phyloP scores from a whole-genome alignment of 37 sponge, comb jelly and placozoan species.

The Hexactinellida sp. region DNA sequence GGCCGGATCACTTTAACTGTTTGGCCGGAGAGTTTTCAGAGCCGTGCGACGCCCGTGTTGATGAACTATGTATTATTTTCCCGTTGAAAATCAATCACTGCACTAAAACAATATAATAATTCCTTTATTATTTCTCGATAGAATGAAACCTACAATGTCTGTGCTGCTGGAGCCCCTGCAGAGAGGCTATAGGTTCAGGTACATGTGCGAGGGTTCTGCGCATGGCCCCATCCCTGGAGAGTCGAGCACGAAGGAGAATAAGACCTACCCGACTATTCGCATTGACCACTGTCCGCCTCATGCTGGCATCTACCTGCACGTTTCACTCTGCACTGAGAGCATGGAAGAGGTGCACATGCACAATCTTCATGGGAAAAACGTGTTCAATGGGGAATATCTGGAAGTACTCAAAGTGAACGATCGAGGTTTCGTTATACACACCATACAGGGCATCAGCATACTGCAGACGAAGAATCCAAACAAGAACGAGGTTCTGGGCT shows the following conservation, averaged over 20 bases:
- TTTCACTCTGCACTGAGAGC: not conserved
- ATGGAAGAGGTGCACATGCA: not conserved
- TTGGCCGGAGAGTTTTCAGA: too few species aligned
- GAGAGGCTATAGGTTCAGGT: not conserved
- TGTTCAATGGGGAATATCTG: not conserved
- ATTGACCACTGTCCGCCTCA: not conserved
- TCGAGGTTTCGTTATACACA: not conserved
- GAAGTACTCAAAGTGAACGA: not conserved
- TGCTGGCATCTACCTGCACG: not conserved
- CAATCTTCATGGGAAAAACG: not conserved
- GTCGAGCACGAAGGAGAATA: not conserved
- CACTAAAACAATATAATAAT: too few species aligned
- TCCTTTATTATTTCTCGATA: too few species aligned
- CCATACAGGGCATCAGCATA: not conserved
- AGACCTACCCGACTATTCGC: not conserved
- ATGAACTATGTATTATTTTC: too few species aligned
- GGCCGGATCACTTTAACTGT: too few species aligned
- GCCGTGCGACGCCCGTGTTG: too few species aligned
- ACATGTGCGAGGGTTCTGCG: not conserved
- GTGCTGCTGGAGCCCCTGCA: not conserved
- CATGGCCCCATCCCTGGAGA: conserved; percentile 12
- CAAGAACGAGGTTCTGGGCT: not conserved
- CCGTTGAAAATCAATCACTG: too few species aligned
- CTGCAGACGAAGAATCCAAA: not conserved
- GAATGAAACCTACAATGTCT: not conserved